Evolutionary conservation across 64 coral and sea anemone genomes (phyloP).

Genomic region (Trachythela sp.): DNA sequence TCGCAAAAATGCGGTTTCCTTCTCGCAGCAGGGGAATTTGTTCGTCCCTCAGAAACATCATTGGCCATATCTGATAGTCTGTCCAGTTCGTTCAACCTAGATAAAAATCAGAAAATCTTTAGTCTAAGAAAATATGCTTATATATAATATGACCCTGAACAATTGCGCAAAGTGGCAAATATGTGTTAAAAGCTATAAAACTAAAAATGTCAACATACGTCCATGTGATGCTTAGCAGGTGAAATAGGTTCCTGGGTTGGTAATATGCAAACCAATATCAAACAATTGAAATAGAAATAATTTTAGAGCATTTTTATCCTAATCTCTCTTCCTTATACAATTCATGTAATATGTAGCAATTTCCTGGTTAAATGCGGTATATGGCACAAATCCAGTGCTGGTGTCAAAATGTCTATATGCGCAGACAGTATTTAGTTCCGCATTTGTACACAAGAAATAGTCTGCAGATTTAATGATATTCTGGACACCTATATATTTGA

Average conservation of each 20-base stretch:
- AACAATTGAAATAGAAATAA: no score
- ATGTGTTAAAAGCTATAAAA: neutral
- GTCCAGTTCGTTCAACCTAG: neutral
- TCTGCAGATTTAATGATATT: neutral
- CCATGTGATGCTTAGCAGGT: no score
- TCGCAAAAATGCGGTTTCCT: neutral
- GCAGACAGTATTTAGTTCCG: neutral
- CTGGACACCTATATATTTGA: neutral
- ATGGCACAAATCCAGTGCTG: no score
- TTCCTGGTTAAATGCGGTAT: no score
- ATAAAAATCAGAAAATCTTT: neutral
- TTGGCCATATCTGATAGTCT: neutral
- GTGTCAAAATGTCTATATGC: neutral
- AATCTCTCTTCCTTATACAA: no score
- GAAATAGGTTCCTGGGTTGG: no score
- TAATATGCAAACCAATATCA: no score
- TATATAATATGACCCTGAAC: neutral
- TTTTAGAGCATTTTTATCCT: no score
- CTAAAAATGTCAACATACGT: neutral
- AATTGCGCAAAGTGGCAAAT: neutral
- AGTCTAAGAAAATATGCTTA: neutral
- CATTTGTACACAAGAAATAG: neutral
- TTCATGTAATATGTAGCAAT: no score
- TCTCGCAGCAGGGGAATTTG: neutral
- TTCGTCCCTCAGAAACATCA: neutral